Percentiles rank a stretch among this genome's conserved stretches.
Conservation (phyloP, 2,888 invertebrate species). For the Arctia plantaginis region DNA sequence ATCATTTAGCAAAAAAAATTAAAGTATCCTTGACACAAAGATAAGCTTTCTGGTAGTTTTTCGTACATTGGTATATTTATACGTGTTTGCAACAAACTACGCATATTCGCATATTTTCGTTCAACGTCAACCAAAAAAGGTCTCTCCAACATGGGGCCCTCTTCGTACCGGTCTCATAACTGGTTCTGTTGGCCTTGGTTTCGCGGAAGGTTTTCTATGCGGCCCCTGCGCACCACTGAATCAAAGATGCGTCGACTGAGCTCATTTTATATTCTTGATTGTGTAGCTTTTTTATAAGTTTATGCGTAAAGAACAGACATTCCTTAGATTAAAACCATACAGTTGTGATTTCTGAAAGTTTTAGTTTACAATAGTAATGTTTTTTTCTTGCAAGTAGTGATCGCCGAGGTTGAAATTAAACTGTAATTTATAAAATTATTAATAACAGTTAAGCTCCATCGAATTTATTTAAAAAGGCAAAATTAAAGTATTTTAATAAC, state of each 20-base stretch:
- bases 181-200: constrained; percentile 76
- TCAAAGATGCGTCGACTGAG: constrained; percentile 44
- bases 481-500: too few relatives aligned
- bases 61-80: not conserved
- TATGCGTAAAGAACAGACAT: not conserved
- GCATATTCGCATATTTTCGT: constrained; percentile 25
- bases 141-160: constrained; percentile 38
- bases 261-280: constrained; percentile 20
- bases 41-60: not conserved
- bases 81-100: constrained; percentile 29
- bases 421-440: too few relatives aligned
- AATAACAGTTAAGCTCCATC: too few relatives aligned
- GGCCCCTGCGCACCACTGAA: constrained; percentile 60
- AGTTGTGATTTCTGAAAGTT: not conserved
- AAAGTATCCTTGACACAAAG: not conserved
- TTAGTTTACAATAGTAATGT: not conserved
- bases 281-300: not conserved
- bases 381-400: not conserved
- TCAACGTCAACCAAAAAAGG: constrained; percentile 21
- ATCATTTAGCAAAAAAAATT: not conserved
- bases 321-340: not conserved
- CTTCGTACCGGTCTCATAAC: constrained; percentile 72
- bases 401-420: not conserved
- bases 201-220: constrained; percentile 75
- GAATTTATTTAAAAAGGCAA: too few relatives aligned